Base-by-base conservation (phyloP, 1,140 invertebrate genomes). In the Aleiodes sp. region DNA sequence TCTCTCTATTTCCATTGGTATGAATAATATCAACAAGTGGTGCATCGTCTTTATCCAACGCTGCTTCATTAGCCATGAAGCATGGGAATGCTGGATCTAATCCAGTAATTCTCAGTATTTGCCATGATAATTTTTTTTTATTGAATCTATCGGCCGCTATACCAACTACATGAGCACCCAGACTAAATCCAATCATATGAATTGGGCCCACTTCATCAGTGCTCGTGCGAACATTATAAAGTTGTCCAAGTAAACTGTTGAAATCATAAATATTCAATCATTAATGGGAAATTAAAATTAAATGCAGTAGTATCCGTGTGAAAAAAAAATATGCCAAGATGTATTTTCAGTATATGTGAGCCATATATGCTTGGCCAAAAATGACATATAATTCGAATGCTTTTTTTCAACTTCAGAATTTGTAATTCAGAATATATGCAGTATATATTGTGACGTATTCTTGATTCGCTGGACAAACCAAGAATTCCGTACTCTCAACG, bases 11-110 rank as follows among this genome's bases (percentile, higher is more conserved):
- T 1, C 86, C 88, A 68, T 90, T 89, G 1, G 91, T 91, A 65
- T 92, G 93, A 70, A 94, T 90, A 3, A 91, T 88, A 75, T 94
- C 93, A 0, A 92, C 89, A 63, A 90, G 91, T 21, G 88, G 79
- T 0, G 91, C 91, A 73, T 92, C 90, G 0, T 79, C 80, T 37
- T 80, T 81, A 73, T 90, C 87, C 26, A 92, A 76, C 0, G 76
- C 74, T 0, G 79, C 56, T 37, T 87, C 81, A 0, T 80, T 76
- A 1, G 84, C 86, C 21, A 81, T 75, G 74, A 91, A 92, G 71
- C 89, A 90, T 0, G 90, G 91, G 52, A 90, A 88, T 0, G 91
- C 91, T 8, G 90, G 90, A 78, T 92, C 91, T 33, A 90, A 73
- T 33, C 88, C 89, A 81, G 78, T 79, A 70, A 89, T 86, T 31